Base-by-base conservation (phyloP, 2,888 invertebrate genomes). In the Carcina quercana region DNA sequence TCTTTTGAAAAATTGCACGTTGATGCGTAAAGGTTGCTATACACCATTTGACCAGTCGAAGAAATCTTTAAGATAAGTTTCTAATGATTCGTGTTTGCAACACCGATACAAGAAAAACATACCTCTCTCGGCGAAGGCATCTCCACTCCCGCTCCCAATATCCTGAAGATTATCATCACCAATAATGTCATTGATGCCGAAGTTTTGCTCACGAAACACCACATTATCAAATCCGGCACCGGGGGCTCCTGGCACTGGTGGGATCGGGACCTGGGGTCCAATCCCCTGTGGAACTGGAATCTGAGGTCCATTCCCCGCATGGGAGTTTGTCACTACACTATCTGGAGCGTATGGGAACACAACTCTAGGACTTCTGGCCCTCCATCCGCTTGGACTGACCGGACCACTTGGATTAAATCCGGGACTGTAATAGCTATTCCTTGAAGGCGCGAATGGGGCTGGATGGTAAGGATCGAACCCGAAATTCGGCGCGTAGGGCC, bases 111-210 rank as follows among this genome's bases (percentile, higher is more conserved):
- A n/a, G n/a, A n/a, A 24, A 6, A 24, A 33, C 88, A 83, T 71
- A 90, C 91, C 91, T 85, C 89, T 85, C 52, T 91, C 90, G 43
- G 88, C 83, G 48, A 86, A 86, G 25, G 85, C 86, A 34, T 82
- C 74, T 20, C 70, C 74, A 2, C 72, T 70, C 5, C 83, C 86
- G 7, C 85, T 78, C 5, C 73, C 84, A 33, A 88, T 71, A 52
- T 91, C 91, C 73, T 91, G 91, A 25, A 90, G 61, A 39, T 82
- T 86, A 13, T 88, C 88, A 43, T 88, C 88, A 14, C 85, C 70
- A 0, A 83, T 80, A 28, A 88, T 61, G 38, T 88, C 88, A 42
- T 86, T 87, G 30, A 86, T 59, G 43, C 86, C 87, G 45, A 88
- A 87, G 59, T 80, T 87, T 53, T 86, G 88, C 44, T 88, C 88